Conservation (phyloP, 1,140 invertebrate species). For the Paralvinella palmiformis region DNA sequence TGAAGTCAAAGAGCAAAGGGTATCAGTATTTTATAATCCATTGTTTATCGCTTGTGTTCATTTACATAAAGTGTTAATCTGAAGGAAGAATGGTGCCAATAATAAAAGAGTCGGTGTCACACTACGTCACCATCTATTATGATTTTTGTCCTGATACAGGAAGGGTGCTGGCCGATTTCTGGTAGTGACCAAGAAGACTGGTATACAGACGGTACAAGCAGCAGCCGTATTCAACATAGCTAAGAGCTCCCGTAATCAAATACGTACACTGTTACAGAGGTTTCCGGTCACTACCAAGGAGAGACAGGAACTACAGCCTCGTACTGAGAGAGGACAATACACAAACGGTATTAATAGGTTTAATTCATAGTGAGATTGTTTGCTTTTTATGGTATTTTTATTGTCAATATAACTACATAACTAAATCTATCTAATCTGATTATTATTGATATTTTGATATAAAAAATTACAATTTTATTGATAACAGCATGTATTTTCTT, state of each 20-base stretch:
- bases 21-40: too few species aligned
- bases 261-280: conserved; percentile 58
- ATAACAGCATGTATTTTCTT: too few species aligned
- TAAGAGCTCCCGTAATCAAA: conserved; percentile 59
- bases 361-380: too few species aligned
- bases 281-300: conserved; percentile 69
- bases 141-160: conserved; percentile 45
- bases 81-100: background rate
- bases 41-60: too few species aligned
- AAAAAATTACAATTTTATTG: too few species aligned
- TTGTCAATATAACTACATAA: too few species aligned
- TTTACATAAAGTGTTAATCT: background rate
- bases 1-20: conserved; percentile 71
- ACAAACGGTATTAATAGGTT: conserved; percentile 46
- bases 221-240: conserved; percentile 64
- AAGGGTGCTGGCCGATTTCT: conserved; percentile 65
- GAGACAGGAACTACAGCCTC: conserved; percentile 59
- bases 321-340: conserved; percentile 52
- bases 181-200: conserved; percentile 68
- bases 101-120: background rate
- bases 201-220: conserved; percentile 63
- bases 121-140: conserved; percentile 7
- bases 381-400: too few species aligned
- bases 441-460: too few species aligned
- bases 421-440: too few species aligned